phyloP scores from a whole-genome alignment of 2,113 vertebrate genomes.

The Sinocyclocheilus maitianheensis region DNA sequence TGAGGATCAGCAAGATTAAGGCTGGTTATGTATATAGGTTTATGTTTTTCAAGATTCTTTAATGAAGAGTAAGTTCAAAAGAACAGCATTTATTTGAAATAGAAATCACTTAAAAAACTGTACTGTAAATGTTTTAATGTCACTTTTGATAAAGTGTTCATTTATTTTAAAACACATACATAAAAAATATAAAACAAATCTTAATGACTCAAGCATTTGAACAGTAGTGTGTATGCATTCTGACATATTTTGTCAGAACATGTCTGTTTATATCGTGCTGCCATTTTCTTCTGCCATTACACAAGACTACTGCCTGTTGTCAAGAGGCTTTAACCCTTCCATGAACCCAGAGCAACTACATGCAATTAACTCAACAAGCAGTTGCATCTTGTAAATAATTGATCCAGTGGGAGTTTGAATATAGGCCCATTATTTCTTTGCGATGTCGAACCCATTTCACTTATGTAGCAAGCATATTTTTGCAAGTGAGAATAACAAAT shows the following conservation, averaged over 20 bases:
- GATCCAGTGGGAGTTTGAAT: constrained; percentile 32
- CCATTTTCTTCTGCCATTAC: not conserved
- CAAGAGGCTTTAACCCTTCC: constrained; percentile 40
- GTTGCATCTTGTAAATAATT: constrained; percentile 48
- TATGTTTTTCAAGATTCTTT: too few relatives aligned
- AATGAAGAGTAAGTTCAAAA: too few relatives aligned
- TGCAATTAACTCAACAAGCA: constrained; percentile 34
- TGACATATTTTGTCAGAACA: not conserved
- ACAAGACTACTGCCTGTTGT: not conserved
- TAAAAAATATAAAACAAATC: too few relatives aligned
- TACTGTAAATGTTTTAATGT: too few relatives aligned
- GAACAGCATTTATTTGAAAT: not conserved
- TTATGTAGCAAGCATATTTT: constrained; percentile 60
- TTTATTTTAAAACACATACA: not conserved
- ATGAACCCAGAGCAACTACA: constrained; percentile 32
- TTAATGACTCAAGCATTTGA: not conserved
- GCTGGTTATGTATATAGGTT: too few relatives aligned
- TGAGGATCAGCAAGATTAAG: not conserved
- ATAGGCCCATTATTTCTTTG: constrained; percentile 45
- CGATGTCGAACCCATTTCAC: constrained; percentile 55
- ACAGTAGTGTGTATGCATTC: not conserved
- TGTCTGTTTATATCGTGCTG: not conserved
- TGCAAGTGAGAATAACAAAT: constrained; percentile 63
- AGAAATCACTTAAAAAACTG: not conserved
- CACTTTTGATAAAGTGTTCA: not conserved